Evolutionary conservation across 2,113 vertebrate species (phyloP).

Genomic region (Nothobranchius furzeri): DNA sequence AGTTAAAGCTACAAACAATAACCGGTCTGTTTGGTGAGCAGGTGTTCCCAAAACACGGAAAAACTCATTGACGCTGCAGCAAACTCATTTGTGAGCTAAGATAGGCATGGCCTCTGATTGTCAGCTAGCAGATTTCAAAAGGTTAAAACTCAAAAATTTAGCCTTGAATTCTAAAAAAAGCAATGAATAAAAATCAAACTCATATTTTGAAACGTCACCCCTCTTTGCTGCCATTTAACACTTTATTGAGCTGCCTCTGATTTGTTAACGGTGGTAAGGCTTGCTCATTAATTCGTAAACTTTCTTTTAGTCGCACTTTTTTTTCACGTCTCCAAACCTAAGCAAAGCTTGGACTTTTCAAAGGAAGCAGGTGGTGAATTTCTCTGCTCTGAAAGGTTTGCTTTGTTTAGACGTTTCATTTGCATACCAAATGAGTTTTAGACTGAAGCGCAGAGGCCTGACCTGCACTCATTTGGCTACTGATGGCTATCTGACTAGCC

Average conservation of each 20-base stretch:
- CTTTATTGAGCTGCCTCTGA: not conserved
- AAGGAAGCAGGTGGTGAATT: constrained; percentile 57
- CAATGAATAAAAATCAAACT: not conserved
- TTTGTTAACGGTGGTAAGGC: constrained; percentile 1
- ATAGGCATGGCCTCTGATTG: not conserved
- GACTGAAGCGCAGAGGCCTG: constrained; percentile 66
- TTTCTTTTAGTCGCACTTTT: constrained; percentile 2
- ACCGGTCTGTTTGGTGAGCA: not conserved
- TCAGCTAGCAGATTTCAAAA: too few species aligned
- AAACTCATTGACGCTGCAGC: too few species aligned
- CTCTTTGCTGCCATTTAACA: not conserved
- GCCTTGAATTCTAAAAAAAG: too few species aligned
- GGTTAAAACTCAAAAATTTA: too few species aligned
- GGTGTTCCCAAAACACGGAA: too few species aligned
- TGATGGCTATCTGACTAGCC: constrained; percentile 77
- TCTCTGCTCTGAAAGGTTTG: constrained; percentile 70
- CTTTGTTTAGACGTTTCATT: constrained; percentile 79
- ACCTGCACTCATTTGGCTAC: constrained; percentile 81
- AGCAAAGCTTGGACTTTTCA: constrained; percentile 28
- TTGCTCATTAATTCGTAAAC: constrained; percentile 24
- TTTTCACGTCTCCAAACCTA: constrained; percentile 3
- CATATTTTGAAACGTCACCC: not conserved
- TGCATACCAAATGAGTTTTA: constrained; percentile 81
- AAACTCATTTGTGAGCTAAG: too few species aligned
- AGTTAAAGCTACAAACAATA: too few species aligned